phyloP scores from a whole-genome alignment of 2,797 vertebrate genomes.

The Parauchenoglanis ngamensis region DNA sequence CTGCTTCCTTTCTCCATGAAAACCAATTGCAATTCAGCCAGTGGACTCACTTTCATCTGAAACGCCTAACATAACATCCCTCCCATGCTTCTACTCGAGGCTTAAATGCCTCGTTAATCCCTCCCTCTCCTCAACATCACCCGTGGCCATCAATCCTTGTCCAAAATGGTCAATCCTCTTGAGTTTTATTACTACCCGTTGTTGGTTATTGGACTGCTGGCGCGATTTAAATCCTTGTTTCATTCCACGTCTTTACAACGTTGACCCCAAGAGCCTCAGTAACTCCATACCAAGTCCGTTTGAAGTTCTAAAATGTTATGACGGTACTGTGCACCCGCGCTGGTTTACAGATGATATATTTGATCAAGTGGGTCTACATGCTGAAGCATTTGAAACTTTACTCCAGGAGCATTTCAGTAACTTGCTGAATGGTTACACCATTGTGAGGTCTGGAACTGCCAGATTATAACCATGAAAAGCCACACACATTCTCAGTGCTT shows the following conservation, averaged over 20 bases:
- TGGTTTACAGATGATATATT: constrained; percentile 39
- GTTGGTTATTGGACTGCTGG: constrained; percentile 67
- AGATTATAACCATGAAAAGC: constrained; percentile 31
- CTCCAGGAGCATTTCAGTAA: constrained; percentile 26
- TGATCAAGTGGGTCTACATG: constrained; percentile 22
- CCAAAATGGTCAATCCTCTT: constrained; percentile 61
- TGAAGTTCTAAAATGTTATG: constrained; percentile 46
- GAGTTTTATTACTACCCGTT: constrained; percentile 72
- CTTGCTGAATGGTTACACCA: constrained; percentile 17
- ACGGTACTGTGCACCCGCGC: constrained; percentile 13
- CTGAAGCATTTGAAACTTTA: constrained; percentile 32
- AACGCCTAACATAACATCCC: constrained; percentile 60
- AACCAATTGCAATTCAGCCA: constrained; percentile 71
- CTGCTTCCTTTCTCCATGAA: constrained; percentile 51
- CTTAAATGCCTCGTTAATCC: constrained; percentile 58
- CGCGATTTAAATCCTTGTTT: constrained; percentile 64
- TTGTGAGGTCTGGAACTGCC: not conserved
- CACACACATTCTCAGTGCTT: not conserved
- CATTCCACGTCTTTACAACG: constrained; percentile 52
- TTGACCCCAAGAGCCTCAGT: constrained; percentile 44
- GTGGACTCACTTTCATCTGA: constrained; percentile 69
- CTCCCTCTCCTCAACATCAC: constrained; percentile 45
- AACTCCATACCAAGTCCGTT: constrained; percentile 40
- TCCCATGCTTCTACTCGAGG: constrained; percentile 48
- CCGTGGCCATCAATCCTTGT: constrained; percentile 51